These are phyloP conservation scores for Holacanthella duospinosa DNA, from an alignment of 2,888 invertebrate species.

Conservation along the genomic window DNA sequence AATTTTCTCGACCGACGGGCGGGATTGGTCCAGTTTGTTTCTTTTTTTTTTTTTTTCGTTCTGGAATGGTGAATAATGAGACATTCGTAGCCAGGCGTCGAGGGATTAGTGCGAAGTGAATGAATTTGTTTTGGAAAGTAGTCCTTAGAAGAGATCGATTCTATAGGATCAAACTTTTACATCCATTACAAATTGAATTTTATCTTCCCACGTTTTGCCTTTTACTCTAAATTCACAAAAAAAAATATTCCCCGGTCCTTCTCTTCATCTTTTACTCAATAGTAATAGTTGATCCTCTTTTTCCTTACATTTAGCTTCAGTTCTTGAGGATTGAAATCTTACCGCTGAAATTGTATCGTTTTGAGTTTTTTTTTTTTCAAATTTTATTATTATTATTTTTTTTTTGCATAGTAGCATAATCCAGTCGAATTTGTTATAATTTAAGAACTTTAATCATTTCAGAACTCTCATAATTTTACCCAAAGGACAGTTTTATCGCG, in stretches of 20 bases:
- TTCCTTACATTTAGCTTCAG: too few relatives aligned
- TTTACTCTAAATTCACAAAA: not conserved
- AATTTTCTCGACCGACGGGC: not conserved
- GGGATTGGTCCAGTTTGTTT: not conserved
- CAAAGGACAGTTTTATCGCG: too few relatives aligned
- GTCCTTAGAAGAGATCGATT: not conserved
- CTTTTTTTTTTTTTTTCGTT: not conserved
- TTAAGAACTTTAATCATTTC: too few relatives aligned
- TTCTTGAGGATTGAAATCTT: too few relatives aligned
- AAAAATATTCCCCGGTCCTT: not conserved
- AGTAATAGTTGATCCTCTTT: too few relatives aligned
- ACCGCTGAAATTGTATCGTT: too few relatives aligned
- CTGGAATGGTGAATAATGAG: not conserved
- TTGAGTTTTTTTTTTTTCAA: too few relatives aligned
- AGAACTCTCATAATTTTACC: too few relatives aligned
- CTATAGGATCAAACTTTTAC: not conserved
- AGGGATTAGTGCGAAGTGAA: not conserved
- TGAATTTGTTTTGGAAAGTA: not conserved
- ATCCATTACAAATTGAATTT: not conserved
- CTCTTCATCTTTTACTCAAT: not conserved
- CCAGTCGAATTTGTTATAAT: too few relatives aligned
- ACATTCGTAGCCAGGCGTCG: not conserved
- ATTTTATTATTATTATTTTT: too few relatives aligned
- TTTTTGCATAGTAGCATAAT: too few relatives aligned
- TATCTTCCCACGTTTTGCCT: not conserved